These are phyloP conservation scores for Diplolepis rosae DNA, from an alignment of 2,888 invertebrate genomes.

Conservation along the genomic window DNA sequence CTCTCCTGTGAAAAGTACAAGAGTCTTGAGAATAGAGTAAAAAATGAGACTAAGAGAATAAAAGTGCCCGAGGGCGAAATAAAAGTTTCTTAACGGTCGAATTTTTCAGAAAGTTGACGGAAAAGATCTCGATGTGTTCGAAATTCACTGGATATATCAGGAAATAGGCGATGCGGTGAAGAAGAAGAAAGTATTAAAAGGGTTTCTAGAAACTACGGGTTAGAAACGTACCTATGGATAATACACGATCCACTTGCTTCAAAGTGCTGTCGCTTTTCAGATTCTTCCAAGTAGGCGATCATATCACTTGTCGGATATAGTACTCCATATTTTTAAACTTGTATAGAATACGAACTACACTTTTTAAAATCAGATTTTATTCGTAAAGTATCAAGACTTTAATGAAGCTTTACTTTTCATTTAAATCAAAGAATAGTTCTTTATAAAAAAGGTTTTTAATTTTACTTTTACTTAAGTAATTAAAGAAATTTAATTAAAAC, in stretches of 20 bases:
- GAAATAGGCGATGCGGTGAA: conserved; percentile 11
- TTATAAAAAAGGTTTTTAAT: too few relatives aligned
- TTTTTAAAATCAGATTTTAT: too few relatives aligned
- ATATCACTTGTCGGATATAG: background rate
- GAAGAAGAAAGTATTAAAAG: conserved; percentile 29
- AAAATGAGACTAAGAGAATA: conserved; percentile 36
- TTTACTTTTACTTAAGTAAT: too few relatives aligned
- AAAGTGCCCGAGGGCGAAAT: conserved; percentile 51
- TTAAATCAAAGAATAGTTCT: too few relatives aligned
- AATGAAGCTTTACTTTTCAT: too few relatives aligned
- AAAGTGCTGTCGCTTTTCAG: conserved; percentile 19
- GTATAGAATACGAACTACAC: background rate
- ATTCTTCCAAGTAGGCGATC: conserved; percentile 18
- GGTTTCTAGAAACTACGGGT: conserved; percentile 26
- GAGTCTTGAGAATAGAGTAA: background rate
- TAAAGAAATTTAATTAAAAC: too few relatives aligned
- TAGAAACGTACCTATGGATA: conserved; percentile 15
- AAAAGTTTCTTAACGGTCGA: conserved; percentile 62
- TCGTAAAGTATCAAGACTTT: too few relatives aligned
- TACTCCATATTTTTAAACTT: background rate
- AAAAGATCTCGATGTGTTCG: conserved; percentile 65
- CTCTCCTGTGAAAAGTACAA: background rate
- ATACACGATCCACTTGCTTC: conserved; percentile 7
- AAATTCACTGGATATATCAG: conserved; percentile 55
- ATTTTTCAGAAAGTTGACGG: conserved; percentile 60